Percentiles rank a stretch among this genome's conserved stretches.
These are phyloP conservation scores for Cataglyphis hispanica DNA, from an alignment of 1,140 invertebrate species.

Conservation along the genomic window DNA sequence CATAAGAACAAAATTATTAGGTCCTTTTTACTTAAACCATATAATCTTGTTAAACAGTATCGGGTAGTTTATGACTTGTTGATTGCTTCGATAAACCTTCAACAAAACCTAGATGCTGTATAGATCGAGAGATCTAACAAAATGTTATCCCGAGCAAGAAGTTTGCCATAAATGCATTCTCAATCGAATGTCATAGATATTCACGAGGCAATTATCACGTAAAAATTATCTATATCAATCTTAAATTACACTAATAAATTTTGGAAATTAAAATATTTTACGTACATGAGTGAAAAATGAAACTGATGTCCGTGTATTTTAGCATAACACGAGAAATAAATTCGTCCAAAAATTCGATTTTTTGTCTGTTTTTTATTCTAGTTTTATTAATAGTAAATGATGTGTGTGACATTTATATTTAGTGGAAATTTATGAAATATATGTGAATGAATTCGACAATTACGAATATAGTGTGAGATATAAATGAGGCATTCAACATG, in stretches of 20 bases:
- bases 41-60: constrained; percentile 59
- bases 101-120: constrained; percentile 61
- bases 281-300: not conserved
- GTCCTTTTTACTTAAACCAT: not conserved
- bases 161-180: constrained; percentile 76
- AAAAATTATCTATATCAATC: not conserved
- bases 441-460: not conserved
- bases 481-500: constrained; percentile 15
- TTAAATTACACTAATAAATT: not conserved
- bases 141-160: constrained; percentile 65
- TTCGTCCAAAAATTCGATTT: not conserved
- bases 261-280: not conserved
- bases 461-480: not conserved
- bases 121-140: not conserved
- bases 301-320: constrained; percentile 6
- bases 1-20: not conserved
- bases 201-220: not conserved
- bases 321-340: not conserved
- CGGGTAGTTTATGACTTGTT: constrained; percentile 62
- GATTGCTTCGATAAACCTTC: constrained; percentile 49
- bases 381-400: not conserved
- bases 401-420: not conserved
- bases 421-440: not conserved
- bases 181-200: not conserved
- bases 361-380: not conserved